Conservation (phyloP, 1,140 invertebrate genomes). For the Wasmannia auropunctata region DNA sequence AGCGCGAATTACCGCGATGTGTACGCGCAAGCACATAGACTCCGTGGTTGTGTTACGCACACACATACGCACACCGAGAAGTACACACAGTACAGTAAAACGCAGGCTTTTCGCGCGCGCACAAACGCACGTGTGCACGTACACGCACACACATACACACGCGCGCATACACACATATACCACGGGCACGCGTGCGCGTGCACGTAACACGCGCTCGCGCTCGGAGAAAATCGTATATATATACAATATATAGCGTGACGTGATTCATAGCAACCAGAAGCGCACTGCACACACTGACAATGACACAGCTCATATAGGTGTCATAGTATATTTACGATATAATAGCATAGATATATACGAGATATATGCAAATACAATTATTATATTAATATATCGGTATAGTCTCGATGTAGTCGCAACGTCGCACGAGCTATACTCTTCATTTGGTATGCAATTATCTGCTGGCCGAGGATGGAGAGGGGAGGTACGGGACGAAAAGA, state of each 20-base stretch:
- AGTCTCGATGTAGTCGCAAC: constrained; percentile 67
- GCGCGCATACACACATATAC: background rate
- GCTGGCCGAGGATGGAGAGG: constrained; percentile 54
- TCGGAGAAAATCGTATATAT: constrained; percentile 55
- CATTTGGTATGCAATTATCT: constrained; percentile 60
- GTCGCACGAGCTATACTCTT: constrained; percentile 66
- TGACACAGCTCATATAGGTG: constrained; percentile 79
- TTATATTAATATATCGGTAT: constrained; percentile 63
- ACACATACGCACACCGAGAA: constrained; percentile 42
- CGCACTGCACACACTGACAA: constrained; percentile 85
- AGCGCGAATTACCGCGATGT: constrained; percentile 53
- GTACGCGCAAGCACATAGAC: constrained; percentile 52
- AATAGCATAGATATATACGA: constrained; percentile 61
- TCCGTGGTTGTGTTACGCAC: background rate
- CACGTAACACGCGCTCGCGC: constrained; percentile 58
- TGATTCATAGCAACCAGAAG: constrained; percentile 80
- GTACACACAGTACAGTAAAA: constrained; percentile 47
- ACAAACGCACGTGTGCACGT: constrained; percentile 57
- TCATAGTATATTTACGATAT: constrained; percentile 69
- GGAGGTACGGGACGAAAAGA: background rate
- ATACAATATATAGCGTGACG: constrained; percentile 64
- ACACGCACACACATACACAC: constrained; percentile 48
- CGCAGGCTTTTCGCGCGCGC: constrained; percentile 50
- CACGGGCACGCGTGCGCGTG: background rate
- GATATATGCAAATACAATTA: constrained; percentile 52